Evolutionary conservation across 37 sponge, comb jelly and placozoan species (phyloP), one percentile per base, ranked within the genome.

Genomic region (Cliona cf. orientalis): DNA sequence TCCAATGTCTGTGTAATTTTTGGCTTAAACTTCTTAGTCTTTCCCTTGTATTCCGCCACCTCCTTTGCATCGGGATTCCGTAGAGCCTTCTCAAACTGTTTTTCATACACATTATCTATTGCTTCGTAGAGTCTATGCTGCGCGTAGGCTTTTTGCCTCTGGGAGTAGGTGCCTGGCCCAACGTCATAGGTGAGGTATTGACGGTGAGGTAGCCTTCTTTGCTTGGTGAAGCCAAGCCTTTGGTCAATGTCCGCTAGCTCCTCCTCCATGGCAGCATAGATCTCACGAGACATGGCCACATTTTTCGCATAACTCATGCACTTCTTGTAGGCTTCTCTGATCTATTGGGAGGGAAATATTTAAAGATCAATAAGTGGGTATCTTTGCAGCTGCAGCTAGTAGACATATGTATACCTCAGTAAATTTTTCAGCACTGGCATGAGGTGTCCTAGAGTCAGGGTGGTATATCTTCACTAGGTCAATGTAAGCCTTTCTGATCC

Each of bases 41-140:
- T 37, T 9, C 28, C 42, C 37, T 21, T 40, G 42, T 42, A 76
- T 25, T 58, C 41, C 1, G 19, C 58, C 22, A 69, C 58, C 43
- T 80, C 42, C 28, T 80, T 69, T 29, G 22, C 69, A 3, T 68
- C 70, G 53, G 35, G 41, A 80, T 80, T 68, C 41, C 57, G 26
- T 11, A 58, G 61, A 1, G 69, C 81, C 12, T 67, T 69, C 21
- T 69, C 71, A 42, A 76, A 76, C 62, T 76, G 61, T 37, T 38
- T 58, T n/a, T 80, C 81, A 80, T 39, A 80, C 38, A 80, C 69
- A 55, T 35, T 68, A 23, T 80, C 81, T 19, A 55, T 80, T 37
- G 81, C 81, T 80, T 68, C 40, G 36, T 33, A 23, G 26, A 58
- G 41, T n/a, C 69, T 35, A 31, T 34, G 41, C 60, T 80, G 81